Percentiles rank a stretch among this genome's conserved stretches.
These are phyloP conservation scores for Yasuhikotakia modesta DNA, from an alignment of 2,797 vertebrate species.

Conservation along the genomic window DNA sequence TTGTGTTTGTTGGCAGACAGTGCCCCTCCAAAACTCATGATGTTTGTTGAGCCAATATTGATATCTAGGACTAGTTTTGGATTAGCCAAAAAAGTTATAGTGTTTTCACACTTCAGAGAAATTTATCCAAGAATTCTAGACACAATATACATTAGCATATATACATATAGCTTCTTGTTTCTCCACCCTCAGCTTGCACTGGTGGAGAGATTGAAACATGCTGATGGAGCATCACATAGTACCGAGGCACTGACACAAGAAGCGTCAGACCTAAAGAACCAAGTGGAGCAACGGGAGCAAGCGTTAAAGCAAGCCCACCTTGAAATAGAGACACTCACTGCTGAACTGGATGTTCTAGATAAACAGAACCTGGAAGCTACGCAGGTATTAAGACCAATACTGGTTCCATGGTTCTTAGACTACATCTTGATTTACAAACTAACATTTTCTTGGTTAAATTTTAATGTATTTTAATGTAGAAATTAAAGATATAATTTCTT, in stretches of 20 bases:
- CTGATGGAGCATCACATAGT: constrained; percentile 52
- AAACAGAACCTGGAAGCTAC: constrained; percentile 94
- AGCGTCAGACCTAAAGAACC: constrained; percentile 75
- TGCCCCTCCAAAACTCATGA: background rate
- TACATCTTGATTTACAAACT: background rate
- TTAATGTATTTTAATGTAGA: background rate
- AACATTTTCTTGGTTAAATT: background rate
- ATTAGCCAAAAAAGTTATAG: background rate
- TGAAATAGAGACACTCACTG: constrained; percentile 82
- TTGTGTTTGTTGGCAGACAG: constrained; percentile 27
- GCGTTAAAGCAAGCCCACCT: constrained; percentile 77
- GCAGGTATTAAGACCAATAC: constrained; percentile 75
- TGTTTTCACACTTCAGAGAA: too few relatives aligned
- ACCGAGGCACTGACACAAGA: constrained; percentile 61
- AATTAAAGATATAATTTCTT: constrained; percentile 23
- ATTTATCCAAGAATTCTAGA: too few relatives aligned
- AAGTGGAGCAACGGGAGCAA: constrained; percentile 79
- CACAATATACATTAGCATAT: background rate
- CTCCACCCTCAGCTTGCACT: constrained; percentile 70
- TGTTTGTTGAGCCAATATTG: background rate
- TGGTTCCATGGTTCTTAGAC: background rate
- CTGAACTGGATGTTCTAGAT: constrained; percentile 92
- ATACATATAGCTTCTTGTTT: constrained; percentile 18
- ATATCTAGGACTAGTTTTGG: background rate
- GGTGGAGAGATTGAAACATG: constrained; percentile 69